phyloP scores from a whole-genome alignment of 2,888 invertebrate genomes.

The Synergus laeviventris region DNA sequence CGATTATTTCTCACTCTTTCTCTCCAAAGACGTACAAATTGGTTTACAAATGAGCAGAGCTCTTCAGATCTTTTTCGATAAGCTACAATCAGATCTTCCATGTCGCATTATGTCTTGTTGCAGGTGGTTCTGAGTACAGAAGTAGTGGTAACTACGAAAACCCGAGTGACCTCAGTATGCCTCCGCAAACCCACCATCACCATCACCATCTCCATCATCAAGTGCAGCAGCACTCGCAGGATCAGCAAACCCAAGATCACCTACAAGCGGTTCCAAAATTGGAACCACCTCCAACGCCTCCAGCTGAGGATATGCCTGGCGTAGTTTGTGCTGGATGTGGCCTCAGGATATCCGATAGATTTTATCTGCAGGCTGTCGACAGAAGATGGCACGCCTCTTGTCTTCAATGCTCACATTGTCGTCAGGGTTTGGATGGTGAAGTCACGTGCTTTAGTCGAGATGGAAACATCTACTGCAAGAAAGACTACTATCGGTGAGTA shows the following conservation, averaged over 20 bases:
- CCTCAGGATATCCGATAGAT: slow-evolving; percentile 90
- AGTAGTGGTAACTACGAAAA: slow-evolving; percentile 68
- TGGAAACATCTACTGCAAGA: slow-evolving; percentile 96
- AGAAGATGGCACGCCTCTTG: slow-evolving; percentile 95
- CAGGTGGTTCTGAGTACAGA: slow-evolving; percentile 70
- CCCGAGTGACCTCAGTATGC: slow-evolving; percentile 69
- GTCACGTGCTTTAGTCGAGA: slow-evolving; percentile 94
- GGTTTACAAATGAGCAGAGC: too few relatives aligned
- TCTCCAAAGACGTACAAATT: too few relatives aligned
- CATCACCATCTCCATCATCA: slow-evolving; percentile 67
- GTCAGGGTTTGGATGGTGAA: slow-evolving; percentile 92
- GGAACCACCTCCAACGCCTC: slow-evolving; percentile 76
- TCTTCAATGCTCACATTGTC: slow-evolving; percentile 93
- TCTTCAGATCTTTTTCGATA: background rate
- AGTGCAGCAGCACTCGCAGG: slow-evolving; percentile 65
- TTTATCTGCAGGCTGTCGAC: slow-evolving; percentile 94
- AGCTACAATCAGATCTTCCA: background rate
- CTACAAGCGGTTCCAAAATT: slow-evolving; percentile 78
- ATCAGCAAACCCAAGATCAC: slow-evolving; percentile 68
- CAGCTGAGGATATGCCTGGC: slow-evolving; percentile 75
- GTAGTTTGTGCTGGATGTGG: slow-evolving; percentile 93
- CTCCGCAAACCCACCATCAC: slow-evolving; percentile 68
- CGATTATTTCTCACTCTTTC: background rate
- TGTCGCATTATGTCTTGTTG: background rate
- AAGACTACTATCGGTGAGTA: slow-evolving; percentile 96